phyloP scores from a whole-genome alignment of 2,113 vertebrate species.

The Rhea pennata region DNA sequence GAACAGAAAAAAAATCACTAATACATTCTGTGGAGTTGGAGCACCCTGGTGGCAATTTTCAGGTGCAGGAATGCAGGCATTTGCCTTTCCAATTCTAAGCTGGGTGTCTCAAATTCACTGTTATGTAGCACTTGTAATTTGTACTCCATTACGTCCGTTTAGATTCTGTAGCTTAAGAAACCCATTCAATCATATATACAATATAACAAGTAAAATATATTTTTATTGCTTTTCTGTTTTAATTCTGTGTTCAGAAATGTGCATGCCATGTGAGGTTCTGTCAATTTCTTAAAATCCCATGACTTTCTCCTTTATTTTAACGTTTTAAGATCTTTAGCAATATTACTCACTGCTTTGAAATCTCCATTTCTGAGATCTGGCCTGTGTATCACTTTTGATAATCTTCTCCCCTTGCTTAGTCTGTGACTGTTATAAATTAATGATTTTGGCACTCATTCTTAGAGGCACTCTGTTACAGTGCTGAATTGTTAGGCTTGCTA shows the following conservation, averaged over 20 bases:
- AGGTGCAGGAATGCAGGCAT: background rate
- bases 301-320: background rate
- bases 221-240: background rate
- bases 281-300: background rate
- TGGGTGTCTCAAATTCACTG: background rate
- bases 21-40: background rate
- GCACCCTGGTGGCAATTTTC: background rate
- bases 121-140: background rate
- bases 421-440: background rate
- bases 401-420: background rate
- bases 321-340: background rate
- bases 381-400: background rate
- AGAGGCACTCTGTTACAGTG: background rate
- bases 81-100: background rate
- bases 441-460: background rate
- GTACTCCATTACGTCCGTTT: background rate
- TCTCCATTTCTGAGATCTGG: background rate
- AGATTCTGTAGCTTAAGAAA: background rate
- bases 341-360: background rate
- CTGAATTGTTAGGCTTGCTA: background rate
- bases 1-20: background rate
- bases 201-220: too few relatives aligned
- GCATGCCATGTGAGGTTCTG: background rate
- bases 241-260: background rate
- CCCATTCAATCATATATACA: background rate